Conservation (phyloP, 2,113 vertebrate genomes). For the Amazona guildingii region DNA sequence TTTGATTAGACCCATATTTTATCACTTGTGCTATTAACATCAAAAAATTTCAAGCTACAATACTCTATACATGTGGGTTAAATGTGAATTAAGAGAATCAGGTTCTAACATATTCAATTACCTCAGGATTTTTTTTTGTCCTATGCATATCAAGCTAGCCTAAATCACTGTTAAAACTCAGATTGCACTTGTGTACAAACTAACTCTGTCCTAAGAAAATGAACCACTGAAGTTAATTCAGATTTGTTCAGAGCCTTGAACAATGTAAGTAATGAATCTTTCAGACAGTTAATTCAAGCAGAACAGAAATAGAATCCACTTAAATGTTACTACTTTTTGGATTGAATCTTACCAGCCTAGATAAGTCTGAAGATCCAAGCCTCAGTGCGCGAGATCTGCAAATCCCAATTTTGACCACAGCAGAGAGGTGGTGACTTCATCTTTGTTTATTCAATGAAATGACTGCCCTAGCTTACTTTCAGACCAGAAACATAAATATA, state of each 20-base stretch:
- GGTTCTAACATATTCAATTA: neutral
- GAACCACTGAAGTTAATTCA: constrained; percentile 32
- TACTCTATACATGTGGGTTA: neutral
- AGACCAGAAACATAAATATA: neutral
- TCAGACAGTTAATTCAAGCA: constrained; percentile 50
- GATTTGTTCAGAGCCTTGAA: constrained; percentile 6
- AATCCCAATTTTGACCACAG: neutral
- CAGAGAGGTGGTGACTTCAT: neutral
- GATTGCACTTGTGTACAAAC: neutral
- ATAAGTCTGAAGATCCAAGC: constrained; percentile 23
- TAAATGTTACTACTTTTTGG: constrained; percentile 26
- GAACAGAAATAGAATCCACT: constrained; percentile 40
- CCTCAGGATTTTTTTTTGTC: neutral
- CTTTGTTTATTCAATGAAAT: constrained; percentile 5
- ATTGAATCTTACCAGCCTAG: constrained; percentile 39
- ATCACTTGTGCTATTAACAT: constrained; percentile 49
- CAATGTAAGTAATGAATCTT: constrained; percentile 37
- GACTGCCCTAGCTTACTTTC: neutral
- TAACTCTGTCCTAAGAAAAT: constrained; percentile 23
- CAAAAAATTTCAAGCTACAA: constrained; percentile 1
- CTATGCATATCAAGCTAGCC: neutral
- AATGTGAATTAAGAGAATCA: constrained; percentile 27
- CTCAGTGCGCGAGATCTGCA: neutral
- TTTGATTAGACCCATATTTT: constrained; percentile 73
- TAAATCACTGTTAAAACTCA: constrained; percentile 3